Percentiles rank a stretch among this genome's conserved stretches.
Evolutionary conservation across 1,140 invertebrate genomes (phyloP).

Genomic region (Apis dorsata): DNA sequence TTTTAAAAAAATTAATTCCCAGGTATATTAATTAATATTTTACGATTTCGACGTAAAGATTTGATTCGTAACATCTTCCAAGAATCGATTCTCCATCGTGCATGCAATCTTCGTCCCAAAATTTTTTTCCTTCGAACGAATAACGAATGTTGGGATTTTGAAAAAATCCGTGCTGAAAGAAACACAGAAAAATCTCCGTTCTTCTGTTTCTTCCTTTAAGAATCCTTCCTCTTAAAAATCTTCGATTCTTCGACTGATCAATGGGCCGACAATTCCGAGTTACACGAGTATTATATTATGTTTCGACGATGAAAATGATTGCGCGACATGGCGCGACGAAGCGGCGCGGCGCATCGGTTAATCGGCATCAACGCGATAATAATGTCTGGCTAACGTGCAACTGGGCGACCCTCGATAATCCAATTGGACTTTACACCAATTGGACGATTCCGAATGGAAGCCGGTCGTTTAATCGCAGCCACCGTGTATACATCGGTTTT

Average conservation of each 20-base stretch:
- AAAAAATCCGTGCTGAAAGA: neutral
- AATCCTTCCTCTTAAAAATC: neutral
- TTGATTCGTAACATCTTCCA: too few species aligned
- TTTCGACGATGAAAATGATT: conserved; percentile 7
- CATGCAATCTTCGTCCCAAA: too few species aligned
- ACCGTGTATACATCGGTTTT: conserved; percentile 26
- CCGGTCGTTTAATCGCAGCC: conserved; percentile 15
- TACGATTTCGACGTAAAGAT: too few species aligned
- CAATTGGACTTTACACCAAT: conserved; percentile 49
- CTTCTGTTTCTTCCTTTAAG: neutral
- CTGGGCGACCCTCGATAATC: conserved; percentile 53
- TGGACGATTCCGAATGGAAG: conserved; percentile 16
- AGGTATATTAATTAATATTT: too few species aligned
- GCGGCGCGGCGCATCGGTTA: neutral
- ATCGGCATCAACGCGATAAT: conserved; percentile 48
- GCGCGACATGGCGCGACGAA: neutral
- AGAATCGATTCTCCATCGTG: too few species aligned
- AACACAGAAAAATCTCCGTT: neutral
- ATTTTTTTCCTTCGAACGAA: neutral
- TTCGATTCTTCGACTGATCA: neutral
- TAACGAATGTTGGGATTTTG: neutral
- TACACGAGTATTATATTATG: neutral
- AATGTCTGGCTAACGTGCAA: conserved; percentile 50
- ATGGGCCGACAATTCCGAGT: neutral
- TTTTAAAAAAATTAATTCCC: too few species aligned